Percentiles rank a stretch among this genome's conserved stretches.
phyloP scores from a whole-genome alignment of 2,113 vertebrate species.

The Dromaius novaehollandiae region DNA sequence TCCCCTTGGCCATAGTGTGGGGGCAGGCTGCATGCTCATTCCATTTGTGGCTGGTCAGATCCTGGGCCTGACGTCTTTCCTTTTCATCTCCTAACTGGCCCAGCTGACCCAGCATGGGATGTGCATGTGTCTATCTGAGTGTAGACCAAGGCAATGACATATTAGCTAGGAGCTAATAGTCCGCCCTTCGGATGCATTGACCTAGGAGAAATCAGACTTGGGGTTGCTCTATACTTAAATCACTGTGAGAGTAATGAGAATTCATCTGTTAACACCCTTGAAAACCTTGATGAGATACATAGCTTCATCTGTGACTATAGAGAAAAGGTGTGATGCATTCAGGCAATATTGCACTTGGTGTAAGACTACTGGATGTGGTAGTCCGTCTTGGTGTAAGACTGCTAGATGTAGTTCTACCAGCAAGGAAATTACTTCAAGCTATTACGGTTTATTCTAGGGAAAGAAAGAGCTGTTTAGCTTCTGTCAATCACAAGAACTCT shows the following conservation, averaged over 20 bases:
- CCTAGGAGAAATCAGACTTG: not conserved
- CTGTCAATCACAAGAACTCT: not conserved
- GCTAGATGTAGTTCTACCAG: too few species aligned
- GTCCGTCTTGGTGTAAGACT: too few species aligned
- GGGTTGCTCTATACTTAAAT: not conserved
- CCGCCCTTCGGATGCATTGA: rapidly evolving
- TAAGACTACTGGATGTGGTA: too few species aligned
- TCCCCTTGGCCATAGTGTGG: too few species aligned
- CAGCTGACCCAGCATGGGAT: too few species aligned
- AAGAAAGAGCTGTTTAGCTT: not conserved
- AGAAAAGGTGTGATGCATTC: rapidly evolving
- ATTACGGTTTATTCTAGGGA: not conserved
- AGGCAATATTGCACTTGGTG: rapidly evolving
- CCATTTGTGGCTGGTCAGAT: too few species aligned
- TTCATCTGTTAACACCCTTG: not conserved
- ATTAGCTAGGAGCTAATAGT: not conserved
- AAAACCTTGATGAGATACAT: not conserved
- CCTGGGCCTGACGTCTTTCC: too few species aligned
- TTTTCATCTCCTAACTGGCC: too few species aligned
- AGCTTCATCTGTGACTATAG: rapidly evolving
- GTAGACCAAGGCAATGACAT: too few species aligned
- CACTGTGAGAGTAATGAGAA: not conserved
- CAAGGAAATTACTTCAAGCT: not conserved
- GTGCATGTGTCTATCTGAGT: too few species aligned
- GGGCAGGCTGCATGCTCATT: too few species aligned